Percentiles rank a stretch among this genome's conserved stretches.
Evolutionary conservation across 2,888 invertebrate genomes (phyloP).

Genomic region (Heliconius sara): DNA sequence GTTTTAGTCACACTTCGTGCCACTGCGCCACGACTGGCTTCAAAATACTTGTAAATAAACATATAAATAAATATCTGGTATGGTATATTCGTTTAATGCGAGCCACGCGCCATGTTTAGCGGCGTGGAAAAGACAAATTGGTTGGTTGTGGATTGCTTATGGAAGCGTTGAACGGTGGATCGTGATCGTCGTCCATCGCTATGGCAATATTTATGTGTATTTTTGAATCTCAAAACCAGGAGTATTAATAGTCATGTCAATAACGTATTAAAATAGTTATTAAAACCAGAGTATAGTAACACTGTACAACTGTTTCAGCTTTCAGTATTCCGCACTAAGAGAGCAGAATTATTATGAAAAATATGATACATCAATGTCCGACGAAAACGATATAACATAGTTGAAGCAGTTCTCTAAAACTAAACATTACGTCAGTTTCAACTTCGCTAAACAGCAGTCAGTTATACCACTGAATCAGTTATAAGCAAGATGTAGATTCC

Average conservation of each 20-base stretch:
- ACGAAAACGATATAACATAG: too few species aligned
- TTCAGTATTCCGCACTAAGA: too few species aligned
- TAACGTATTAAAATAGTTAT: not conserved
- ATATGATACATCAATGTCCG: too few species aligned
- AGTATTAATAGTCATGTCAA: too few species aligned
- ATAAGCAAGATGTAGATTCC: too few species aligned
- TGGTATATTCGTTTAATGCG: constrained; percentile 50
- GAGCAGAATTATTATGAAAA: too few species aligned
- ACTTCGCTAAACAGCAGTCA: too few species aligned
- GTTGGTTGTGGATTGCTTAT: constrained; percentile 67
- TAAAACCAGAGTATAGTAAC: not conserved
- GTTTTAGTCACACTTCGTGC: too few species aligned
- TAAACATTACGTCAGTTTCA: too few species aligned
- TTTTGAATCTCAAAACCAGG: not conserved
- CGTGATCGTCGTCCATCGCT: constrained; percentile 25
- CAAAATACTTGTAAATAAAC: constrained; percentile 17
- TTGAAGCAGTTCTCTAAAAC: too few species aligned
- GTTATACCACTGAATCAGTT: too few species aligned
- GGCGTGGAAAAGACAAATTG: constrained; percentile 77
- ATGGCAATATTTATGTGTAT: not conserved
- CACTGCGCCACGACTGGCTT: not conserved
- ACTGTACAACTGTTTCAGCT: not conserved
- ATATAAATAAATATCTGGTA: constrained; percentile 41
- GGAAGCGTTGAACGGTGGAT: constrained; percentile 59
- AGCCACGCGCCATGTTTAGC: constrained; percentile 63